phyloP scores from a whole-genome alignment of 2,888 invertebrate species.

The Patella ulyssiponensis region DNA sequence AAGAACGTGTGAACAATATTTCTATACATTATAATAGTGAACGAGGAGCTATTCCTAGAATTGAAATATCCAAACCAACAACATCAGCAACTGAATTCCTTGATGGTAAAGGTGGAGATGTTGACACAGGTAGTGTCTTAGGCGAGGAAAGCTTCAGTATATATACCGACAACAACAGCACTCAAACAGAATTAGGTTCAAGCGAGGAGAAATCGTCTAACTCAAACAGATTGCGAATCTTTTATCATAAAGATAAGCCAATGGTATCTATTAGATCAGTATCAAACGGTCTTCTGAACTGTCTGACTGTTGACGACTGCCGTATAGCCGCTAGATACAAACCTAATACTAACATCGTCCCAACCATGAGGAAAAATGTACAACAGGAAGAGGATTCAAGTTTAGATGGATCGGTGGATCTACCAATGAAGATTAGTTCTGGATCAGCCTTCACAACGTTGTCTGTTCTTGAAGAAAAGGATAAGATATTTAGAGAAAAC shows the following conservation, averaged over 20 bases:
- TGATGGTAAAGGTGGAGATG: background rate
- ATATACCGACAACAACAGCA: no score
- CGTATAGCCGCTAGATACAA: slow-evolving; percentile 49
- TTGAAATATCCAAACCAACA: background rate
- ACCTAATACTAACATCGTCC: slow-evolving; percentile 25
- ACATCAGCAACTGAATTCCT: background rate
- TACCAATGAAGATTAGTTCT: slow-evolving; percentile 22
- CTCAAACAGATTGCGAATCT: background rate
- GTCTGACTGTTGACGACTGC: slow-evolving; percentile 62
- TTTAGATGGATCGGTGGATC: slow-evolving; percentile 1
- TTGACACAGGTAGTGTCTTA: background rate
- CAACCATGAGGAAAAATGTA: slow-evolving; percentile 16
- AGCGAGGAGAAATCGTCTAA: background rate
- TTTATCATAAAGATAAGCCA: slow-evolving; percentile 17
- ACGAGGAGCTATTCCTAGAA: slow-evolving; percentile 1
- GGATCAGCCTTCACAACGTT: slow-evolving; percentile 16
- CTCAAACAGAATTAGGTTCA: background rate
- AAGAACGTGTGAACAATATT: slow-evolving; percentile 31
- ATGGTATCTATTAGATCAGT: slow-evolving; percentile 47
- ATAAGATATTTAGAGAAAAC: background rate
- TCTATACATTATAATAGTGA: slow-evolving; percentile 31
- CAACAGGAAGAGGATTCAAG: slow-evolving; percentile 31
- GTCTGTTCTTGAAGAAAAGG: background rate
- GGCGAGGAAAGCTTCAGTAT: no score
- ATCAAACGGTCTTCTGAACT: slow-evolving; percentile 56